A percentile compares a stretch with the other conserved stretches of the same genome.
Evolutionary conservation across 92 coral and sea anemone genomes (phyloP).

Genomic region (Pocillopora grandis): DNA sequence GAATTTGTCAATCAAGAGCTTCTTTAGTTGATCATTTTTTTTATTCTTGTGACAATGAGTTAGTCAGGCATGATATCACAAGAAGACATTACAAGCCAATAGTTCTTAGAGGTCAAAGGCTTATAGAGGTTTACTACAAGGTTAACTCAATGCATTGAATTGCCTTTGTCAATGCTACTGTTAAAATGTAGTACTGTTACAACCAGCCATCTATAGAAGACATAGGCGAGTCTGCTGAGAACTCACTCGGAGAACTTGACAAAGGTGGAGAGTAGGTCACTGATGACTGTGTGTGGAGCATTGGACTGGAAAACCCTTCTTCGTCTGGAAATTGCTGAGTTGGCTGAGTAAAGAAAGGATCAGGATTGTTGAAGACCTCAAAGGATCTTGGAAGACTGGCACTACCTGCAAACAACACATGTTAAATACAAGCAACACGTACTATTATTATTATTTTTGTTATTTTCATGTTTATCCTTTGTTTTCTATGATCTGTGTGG

Average conservation of each 20-base stretch:
- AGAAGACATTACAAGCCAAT: no score
- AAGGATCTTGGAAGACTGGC: conserved; percentile 65
- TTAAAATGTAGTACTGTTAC: not conserved
- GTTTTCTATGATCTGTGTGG: no score
- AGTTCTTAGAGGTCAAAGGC: no score
- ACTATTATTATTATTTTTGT: no score
- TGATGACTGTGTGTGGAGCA: conserved; percentile 35
- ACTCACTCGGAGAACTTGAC: conserved; percentile 24
- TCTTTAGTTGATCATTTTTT: no score
- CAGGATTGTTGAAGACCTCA: conserved; percentile 73
- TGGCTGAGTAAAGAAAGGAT: conserved; percentile 26
- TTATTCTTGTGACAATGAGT: no score
- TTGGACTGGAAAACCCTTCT: not conserved
- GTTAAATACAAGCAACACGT: not conserved
- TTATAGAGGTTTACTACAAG: no score
- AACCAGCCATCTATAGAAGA: conserved; percentile 40
- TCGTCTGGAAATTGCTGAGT: conserved; percentile 1
- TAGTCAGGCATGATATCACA: no score
- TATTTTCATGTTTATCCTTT: no score
- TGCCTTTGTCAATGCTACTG: no score
- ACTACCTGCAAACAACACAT: conserved; percentile 44
- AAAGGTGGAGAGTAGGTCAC: conserved; percentile 38
- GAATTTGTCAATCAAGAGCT: no score
- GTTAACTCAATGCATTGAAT: no score
- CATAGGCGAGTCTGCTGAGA: conserved; percentile 43